Evolutionary conservation across 2,113 vertebrate genomes (phyloP), one percentile per base, ranked within the genome.

Genomic region (Lanius collurio): DNA sequence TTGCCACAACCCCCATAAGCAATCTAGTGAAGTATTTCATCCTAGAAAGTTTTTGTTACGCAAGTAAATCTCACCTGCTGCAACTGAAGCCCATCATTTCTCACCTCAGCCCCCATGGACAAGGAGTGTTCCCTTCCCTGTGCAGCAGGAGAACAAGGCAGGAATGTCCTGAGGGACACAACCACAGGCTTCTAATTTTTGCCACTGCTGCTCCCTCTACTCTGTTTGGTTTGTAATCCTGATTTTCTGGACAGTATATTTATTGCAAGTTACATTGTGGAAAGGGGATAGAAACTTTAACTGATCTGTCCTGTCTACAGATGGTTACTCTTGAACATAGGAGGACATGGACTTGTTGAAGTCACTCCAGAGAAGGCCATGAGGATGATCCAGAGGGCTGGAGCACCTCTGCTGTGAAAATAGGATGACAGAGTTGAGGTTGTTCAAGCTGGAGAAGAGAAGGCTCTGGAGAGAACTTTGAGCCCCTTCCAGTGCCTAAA

Each of bases 341-440:
- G 20, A 83, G 39, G 28, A 22, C 24, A 7, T 2, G 24, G 46
- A 68, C 4, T 17, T 18, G 33, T 7, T 47, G 39, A n/a, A 68
- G 16, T 26, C 18, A 39, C 20, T 30, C 53, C 62, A 60, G 39
- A 82, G 21, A 16, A 60, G 6, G 26, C 18, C 50, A 31, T 1
- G 0, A 42, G 9, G 50, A 52, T 59, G 52, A 50, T 21, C 53
- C 53, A 26, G 0, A 0, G 24, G 28, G 53, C 19, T 39, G 59
- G 60, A 33, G 22, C 33, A 44, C 7, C 59, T 65, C 44, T 65
- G 50, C 44, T 59, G 16, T 24, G 28, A 28, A 28, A 52, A n/a
- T 19, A 59, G 68, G 10, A 22, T 42, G 44, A 23, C 12, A 67
- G 46, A 47, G 39, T 1, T 21, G 13, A n/a, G 19, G 11, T 9